Conservation (phyloP, 2,113 vertebrate genomes). For the Falco punctatus region DNA sequence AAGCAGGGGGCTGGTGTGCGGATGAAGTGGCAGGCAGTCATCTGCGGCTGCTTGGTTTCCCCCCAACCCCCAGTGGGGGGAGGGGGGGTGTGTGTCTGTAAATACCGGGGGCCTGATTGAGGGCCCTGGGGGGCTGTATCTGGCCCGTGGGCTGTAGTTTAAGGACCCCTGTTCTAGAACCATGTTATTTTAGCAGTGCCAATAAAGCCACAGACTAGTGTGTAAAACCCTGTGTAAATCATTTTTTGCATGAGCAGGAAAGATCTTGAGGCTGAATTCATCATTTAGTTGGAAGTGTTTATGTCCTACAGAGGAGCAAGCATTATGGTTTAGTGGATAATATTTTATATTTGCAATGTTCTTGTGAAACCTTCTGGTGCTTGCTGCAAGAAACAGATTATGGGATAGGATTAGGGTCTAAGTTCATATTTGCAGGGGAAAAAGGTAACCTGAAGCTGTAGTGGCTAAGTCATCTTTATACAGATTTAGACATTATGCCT, state of each 20-base stretch:
- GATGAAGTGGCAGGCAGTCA: no score
- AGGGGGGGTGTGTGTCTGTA: no score
- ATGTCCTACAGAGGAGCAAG: background rate
- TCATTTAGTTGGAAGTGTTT: background rate
- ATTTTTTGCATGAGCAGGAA: background rate
- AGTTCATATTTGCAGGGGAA: background rate
- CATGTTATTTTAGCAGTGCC: background rate
- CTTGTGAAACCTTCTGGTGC: background rate
- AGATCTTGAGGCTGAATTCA: background rate
- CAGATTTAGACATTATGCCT: background rate
- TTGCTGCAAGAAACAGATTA: background rate
- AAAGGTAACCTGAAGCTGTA: background rate
- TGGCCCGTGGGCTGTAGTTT: no score
- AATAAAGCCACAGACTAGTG: background rate
- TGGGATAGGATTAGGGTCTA: background rate
- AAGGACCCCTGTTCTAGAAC: background rate
- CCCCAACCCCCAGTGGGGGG: no score
- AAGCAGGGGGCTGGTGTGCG: no score
- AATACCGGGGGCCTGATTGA: no score
- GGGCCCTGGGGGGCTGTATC: no score
- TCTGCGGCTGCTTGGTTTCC: no score
- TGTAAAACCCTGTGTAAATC: background rate
- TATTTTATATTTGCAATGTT: background rate
- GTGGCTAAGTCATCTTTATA: background rate
- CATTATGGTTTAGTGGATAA: background rate